Conservation (phyloP, 2,888 invertebrate species). For the Oxycera nigricornis region DNA sequence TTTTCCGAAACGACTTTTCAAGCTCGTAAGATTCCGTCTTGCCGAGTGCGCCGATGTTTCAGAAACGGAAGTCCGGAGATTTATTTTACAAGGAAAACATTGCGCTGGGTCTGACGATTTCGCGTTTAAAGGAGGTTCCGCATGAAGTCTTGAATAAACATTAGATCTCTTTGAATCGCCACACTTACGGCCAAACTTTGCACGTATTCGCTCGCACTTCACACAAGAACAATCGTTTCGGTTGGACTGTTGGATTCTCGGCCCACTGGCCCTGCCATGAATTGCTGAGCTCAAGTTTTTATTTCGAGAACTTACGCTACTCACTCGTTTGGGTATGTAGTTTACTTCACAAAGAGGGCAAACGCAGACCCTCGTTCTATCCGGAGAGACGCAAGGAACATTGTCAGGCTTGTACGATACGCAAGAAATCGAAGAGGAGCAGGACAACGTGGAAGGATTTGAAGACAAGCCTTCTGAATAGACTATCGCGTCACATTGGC, state of each 20-base stretch:
- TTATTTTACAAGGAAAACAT: too few relatives aligned
- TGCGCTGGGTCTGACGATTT: too few relatives aligned
- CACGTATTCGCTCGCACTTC: background rate
- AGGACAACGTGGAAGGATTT: background rate
- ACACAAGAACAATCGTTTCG: background rate
- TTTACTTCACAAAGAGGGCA: constrained; percentile 5
- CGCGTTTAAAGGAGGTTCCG: too few relatives aligned
- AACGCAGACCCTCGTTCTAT: background rate
- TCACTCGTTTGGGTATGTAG: background rate
- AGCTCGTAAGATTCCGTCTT: too few relatives aligned
- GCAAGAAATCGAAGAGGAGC: background rate
- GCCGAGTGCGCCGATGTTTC: too few relatives aligned
- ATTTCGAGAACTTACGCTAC: too few relatives aligned
- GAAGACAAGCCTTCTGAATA: background rate
- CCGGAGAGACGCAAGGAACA: background rate
- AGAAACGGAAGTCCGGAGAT: too few relatives aligned
- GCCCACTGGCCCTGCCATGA: too few relatives aligned
- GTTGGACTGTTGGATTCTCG: background rate
- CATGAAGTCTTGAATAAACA: too few relatives aligned
- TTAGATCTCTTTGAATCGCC: too few relatives aligned
- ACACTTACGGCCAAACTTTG: too few relatives aligned
- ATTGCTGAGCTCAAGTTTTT: too few relatives aligned
- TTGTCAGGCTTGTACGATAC: background rate
- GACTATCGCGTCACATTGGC: background rate
- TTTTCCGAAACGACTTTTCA: background rate